A percentile compares a stretch with the other conserved stretches of the same genome.
phyloP scores from a whole-genome alignment of 2,797 vertebrate species.

The Brachyrhaphis roseni region DNA sequence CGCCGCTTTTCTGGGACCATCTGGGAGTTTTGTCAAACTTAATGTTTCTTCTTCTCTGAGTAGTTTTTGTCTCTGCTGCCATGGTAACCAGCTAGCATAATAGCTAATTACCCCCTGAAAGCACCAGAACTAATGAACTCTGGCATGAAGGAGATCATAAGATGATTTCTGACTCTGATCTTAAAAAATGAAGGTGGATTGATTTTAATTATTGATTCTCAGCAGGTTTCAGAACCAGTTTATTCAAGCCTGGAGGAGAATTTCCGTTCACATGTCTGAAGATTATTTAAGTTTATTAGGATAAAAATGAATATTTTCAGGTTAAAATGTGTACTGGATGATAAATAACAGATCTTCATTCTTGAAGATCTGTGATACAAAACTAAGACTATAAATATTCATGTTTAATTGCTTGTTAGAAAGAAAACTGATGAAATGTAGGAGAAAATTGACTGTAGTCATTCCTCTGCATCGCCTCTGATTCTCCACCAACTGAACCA shows the following conservation, averaged over 20 bases:
- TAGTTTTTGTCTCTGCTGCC: conserved; percentile 40
- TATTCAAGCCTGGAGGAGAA: not conserved
- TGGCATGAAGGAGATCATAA: conserved; percentile 40
- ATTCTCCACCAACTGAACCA: no score
- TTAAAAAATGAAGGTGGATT: not conserved
- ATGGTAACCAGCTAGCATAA: conserved; percentile 20
- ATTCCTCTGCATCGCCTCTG: no score
- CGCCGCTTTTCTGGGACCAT: conserved; percentile 61
- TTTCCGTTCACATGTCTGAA: not conserved
- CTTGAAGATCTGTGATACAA: not conserved
- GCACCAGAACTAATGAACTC: conserved; percentile 31
- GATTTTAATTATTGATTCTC: not conserved
- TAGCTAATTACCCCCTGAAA: conserved; percentile 31
- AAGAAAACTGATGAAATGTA: no score
- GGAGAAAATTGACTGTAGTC: no score
- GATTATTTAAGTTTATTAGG: not conserved
- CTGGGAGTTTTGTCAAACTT: conserved; percentile 60
- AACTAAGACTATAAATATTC: not conserved
- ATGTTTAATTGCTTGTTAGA: not conserved
- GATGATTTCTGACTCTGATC: conserved; percentile 25
- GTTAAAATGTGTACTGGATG: not conserved
- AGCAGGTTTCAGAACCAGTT: not conserved
- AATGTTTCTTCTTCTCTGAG: conserved; percentile 19
- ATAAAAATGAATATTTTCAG: not conserved
- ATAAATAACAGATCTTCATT: not conserved